Percentiles rank a stretch among this genome's conserved stretches.
Evolutionary conservation across 1,140 invertebrate genomes (phyloP).

Genomic region (Hylyphantes graminicola): DNA sequence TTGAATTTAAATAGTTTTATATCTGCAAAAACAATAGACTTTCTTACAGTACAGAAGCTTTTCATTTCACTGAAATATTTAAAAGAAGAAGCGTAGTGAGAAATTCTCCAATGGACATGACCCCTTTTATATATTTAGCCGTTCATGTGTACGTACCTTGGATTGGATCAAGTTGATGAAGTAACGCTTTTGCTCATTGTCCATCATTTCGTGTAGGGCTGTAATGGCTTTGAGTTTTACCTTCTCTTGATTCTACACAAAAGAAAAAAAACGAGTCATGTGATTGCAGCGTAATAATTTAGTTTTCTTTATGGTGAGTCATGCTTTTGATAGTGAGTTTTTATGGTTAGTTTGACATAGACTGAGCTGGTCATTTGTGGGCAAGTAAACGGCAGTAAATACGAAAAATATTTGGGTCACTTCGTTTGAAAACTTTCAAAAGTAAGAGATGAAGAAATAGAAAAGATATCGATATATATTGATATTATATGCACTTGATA

Average conservation of each 20-base stretch:
- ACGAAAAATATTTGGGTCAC: background rate
- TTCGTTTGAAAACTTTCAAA: background rate
- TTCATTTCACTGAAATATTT: too few species aligned
- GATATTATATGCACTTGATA: too few species aligned
- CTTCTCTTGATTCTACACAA: slow-evolving; percentile 14
- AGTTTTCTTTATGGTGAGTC: background rate
- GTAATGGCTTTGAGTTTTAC: slow-evolving; percentile 9
- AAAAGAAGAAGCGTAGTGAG: too few species aligned
- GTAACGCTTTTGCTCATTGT: background rate
- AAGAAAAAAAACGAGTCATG: background rate
- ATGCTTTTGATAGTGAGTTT: background rate
- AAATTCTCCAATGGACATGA: background rate
- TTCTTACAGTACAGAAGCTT: too few species aligned
- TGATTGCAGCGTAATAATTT: background rate
- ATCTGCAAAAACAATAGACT: too few species aligned
- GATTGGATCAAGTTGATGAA: slow-evolving; percentile 24
- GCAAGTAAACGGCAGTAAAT: background rate
- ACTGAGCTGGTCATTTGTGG: background rate
- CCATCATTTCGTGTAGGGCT: background rate
- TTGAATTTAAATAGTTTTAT: too few species aligned
- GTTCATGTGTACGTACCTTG: background rate
- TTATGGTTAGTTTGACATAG: background rate
- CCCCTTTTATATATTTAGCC: background rate
- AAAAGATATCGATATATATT: background rate
- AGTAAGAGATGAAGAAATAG: background rate